Conservation (phyloP, 2,888 invertebrate genomes). For the Notodonta dromedarius region DNA sequence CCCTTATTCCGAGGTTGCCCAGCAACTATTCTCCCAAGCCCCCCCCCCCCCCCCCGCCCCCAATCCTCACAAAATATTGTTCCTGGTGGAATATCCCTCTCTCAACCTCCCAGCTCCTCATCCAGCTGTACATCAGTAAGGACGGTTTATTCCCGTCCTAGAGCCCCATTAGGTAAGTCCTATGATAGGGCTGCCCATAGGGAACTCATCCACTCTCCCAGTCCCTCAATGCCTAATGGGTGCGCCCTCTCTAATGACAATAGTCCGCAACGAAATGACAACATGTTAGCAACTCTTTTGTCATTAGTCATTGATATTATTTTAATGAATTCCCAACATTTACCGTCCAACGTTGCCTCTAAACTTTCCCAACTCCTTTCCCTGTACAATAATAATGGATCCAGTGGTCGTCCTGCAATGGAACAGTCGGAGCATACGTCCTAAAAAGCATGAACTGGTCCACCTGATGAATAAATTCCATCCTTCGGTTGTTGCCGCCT, state of each 20-base stretch:
- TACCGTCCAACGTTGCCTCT: slow-evolving; percentile 16
- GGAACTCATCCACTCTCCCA: neutral
- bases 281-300: slow-evolving; percentile 7
- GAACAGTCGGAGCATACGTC: slow-evolving; percentile 22
- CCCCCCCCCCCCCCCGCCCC: too few relatives aligned
- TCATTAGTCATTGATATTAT: slow-evolving; percentile 2
- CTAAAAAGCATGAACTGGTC: slow-evolving; percentile 20
- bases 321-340: neutral
- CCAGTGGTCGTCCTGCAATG: slow-evolving; percentile 17
- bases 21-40: slow-evolving; percentile 3
- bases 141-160: neutral
- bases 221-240: slow-evolving; percentile 4
- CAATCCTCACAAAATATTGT: too few relatives aligned
- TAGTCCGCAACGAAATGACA: slow-evolving; percentile 3
- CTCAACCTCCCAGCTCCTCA: too few relatives aligned
- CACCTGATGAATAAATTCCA: slow-evolving; percentile 11
- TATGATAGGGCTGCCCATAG: slow-evolving; percentile 9
- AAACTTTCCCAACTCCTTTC: slow-evolving; percentile 8
- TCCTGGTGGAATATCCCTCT: too few relatives aligned
- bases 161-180: slow-evolving; percentile 9
- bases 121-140: too few relatives aligned
- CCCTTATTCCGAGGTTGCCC: slow-evolving; percentile 2
- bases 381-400: slow-evolving; percentile 1
- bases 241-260: slow-evolving; percentile 1
- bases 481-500: slow-evolving; percentile 15